Evolutionary conservation across 2,888 invertebrate species (phyloP), one percentile per base, ranked within the genome.

Genomic region (Atrina japonica): DNA sequence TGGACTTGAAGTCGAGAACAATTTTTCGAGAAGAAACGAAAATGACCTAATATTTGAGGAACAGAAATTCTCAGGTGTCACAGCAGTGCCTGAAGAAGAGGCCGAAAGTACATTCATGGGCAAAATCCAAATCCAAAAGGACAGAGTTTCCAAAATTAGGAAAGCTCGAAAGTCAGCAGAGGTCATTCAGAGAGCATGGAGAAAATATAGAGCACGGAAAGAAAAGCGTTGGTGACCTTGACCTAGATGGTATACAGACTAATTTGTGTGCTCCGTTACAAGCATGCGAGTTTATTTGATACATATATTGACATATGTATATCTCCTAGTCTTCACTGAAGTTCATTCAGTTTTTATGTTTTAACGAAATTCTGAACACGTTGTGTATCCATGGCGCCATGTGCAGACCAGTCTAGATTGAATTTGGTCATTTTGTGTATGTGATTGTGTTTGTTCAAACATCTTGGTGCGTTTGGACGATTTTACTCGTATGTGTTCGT

Each of bases 131-230:
- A 75, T 82, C 6, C 85, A 88, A 61, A 79, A 81, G 56, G 80
- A 86, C 29, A 73, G 87, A 3, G 80, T 88, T 0, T 73, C 76
- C 11, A 78, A 83, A 66, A 88, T 88, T 27, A 75, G 88, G 23
- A 79, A 82, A 50, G 87, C 86, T 18, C 65, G 83, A 14, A 65
- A 74, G 40, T 83, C 88, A 1, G 87, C 88, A 3, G 83, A 85
- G 68, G 75, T 82, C 21, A 88, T 88, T 23, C 88, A 88, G 70
- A 75, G 79, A 35, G 76, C 80, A 7, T 88, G 88, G 87, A 67
- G 84, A 41, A 79, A 75, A 61, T 82, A 78, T 59, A 55, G 66
- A 43, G 72, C 71, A 9, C 76, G 65, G 53, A 75, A 74, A 18
- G 60, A 53, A 65, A 35, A 64, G 14, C 23, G 25, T n/a, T 25